Base-by-base conservation (phyloP, 2,888 invertebrate genomes). In the Hypolimnas misippus region DNA sequence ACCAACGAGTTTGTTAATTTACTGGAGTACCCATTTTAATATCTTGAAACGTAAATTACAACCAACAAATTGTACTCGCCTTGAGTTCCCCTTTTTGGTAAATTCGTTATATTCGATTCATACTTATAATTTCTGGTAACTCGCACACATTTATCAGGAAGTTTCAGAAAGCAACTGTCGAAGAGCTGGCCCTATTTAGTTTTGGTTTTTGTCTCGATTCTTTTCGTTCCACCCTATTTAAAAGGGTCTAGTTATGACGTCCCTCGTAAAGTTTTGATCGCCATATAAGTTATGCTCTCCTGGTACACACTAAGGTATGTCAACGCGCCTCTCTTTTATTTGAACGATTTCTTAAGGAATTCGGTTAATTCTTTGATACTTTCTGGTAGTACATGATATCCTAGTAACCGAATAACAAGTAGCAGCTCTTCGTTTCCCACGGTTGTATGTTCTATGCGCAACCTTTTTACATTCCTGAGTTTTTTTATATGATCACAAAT, bases 341-440 rank as follows among this genome's bases (percentile, higher is more conserved):
- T 42, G 6, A 16, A 52, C 14, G 31, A 3, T 29, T 50, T 31
- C 12, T 12, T 19, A 10, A 33, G 12, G 19, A n/a, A 0, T 52
- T 8, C n/a, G 1, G 2, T 29, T 31, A 8, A 16, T 16, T 2
- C 31, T 14, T 42, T 40, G 33, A 49, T 52, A 57, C 51, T 60
- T 63, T 62, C 52, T 60, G 19, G 25, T 35, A 35, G 49, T 58
- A 40, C 52, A 57, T 66, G 63, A 17, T 53, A 44, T 25, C 63
- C 60, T 68, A 58, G 62, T 67, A 59, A 31, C 38, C 42, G 31
- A 56, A 72, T 21, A 17, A 35, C 31, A 38, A 42, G n/a, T 50
- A 40, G 49, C 50, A 49, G 49, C 40, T 50, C 29, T 62, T 56
- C 33, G 51, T 62, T 62, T 62, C 56, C 56, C 61, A 56, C 61